Base-by-base conservation (phyloP, 2,113 vertebrate species). In the Etia nguti region DNA sequence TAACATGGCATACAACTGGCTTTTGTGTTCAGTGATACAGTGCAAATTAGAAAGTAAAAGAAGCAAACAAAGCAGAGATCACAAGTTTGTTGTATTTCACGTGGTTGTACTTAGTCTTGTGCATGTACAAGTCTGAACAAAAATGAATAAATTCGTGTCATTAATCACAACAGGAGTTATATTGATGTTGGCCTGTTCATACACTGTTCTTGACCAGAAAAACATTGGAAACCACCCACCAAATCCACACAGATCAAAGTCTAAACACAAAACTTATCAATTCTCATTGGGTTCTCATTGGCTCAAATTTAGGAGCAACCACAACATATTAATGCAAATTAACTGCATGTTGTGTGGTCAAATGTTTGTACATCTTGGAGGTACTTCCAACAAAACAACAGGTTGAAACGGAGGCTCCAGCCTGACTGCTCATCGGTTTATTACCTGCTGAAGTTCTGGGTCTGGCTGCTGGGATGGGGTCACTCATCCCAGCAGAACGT, bases 1-100 rank as follows among this genome's bases (percentile, higher is more conserved):
- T 65, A 7, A 62, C 2, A 4, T 36, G 59, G 0, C 31, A n/a
- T 2, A 1, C 60, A 3, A 0, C 60, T 65, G 59, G 10, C 6
- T 62, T 12, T 36, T 36, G 34, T 9, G 34, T 36, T 8, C 8
- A 36, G 34, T 8, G 34, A 36, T 9, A n/a, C 31, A n/a, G 31
- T 2, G 59, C 31, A 12, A 0, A 10, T 12, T 36, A 62, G 6
- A 62, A 3, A 0, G 59, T 65, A n/a, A 65, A 0, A 34, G 9
- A 34, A 6, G 59, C 59, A 34, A 62, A 62, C 59, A 0, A 62
- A 65, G 34, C 59, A 36, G 3, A 62, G 10, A 38, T 38, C 34
- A n/a, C 60, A 38, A 5, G 31, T 41, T 38, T 22, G 34, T 41
- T 41, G 34, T 6, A 20, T 29, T 57, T 29, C 24, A 29, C 0